Evolutionary conservation across 53 echinoderm and acorn worm genomes (phyloP).

Genomic region (Holothuria leucospilota): DNA sequence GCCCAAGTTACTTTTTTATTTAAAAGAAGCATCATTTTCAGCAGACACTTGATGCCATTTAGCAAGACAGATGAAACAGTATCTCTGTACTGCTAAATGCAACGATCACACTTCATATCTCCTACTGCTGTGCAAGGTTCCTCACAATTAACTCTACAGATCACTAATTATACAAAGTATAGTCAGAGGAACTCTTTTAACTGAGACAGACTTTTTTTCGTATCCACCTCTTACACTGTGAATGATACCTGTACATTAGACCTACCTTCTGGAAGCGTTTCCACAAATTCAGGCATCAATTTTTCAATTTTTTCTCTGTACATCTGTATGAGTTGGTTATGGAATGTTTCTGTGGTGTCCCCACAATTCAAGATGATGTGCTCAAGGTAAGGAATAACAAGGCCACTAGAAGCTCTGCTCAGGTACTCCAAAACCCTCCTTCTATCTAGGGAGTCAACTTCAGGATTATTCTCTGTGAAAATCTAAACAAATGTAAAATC

Average conservation of each 20-base stretch:
- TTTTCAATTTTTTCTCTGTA: slow-evolving; percentile 90
- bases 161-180: no score
- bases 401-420: slow-evolving; percentile 56
- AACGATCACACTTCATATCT: no score
- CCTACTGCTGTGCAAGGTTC: no score
- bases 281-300: slow-evolving; percentile 77
- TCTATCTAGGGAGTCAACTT: slow-evolving; percentile 81
- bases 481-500: slow-evolving; percentile 26
- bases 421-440: slow-evolving; percentile 83
- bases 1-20: no score
- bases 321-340: slow-evolving; percentile 88
- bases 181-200: no score
- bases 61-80: no score
- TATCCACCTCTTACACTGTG: no score
- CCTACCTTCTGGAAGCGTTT: slow-evolving; percentile 90
- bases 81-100: no score
- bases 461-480: slow-evolving; percentile 91
- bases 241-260: neutral
- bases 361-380: slow-evolving; percentile 84
- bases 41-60: no score
- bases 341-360: slow-evolving; percentile 85
- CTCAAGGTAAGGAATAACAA: slow-evolving; percentile 92
- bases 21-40: no score
- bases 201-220: no score
- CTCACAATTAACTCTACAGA: no score